Percentiles rank a stretch among this genome's conserved stretches.
Evolutionary conservation across 2,888 invertebrate genomes (phyloP).

Genomic region (Morpho deidamia): DNA sequence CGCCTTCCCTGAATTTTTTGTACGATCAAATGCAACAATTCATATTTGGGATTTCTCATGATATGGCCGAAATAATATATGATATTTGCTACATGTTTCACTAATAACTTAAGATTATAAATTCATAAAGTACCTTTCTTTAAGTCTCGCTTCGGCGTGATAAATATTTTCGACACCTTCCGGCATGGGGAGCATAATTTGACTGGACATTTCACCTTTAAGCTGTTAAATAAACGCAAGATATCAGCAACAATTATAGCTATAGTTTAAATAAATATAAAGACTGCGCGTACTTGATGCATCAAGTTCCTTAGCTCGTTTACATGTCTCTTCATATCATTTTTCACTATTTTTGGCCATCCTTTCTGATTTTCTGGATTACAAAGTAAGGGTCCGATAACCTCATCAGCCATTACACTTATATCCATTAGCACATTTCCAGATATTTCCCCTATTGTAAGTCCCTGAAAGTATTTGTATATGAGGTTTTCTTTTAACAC

Average conservation of each 20-base stretch:
- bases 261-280: too few relatives aligned
- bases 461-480: conserved; percentile 40
- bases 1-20: too few relatives aligned
- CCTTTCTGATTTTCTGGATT: conserved; percentile 83
- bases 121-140: conserved; percentile 45
- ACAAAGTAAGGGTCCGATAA: conserved; percentile 84
- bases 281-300: conserved; percentile 74
- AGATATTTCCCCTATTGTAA: conserved; percentile 85
- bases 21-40: too few relatives aligned
- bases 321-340: conserved; percentile 84
- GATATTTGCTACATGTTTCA: too few relatives aligned
- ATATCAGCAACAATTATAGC: too few relatives aligned
- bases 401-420: conserved; percentile 83
- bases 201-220: conserved; percentile 90
- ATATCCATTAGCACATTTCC: conserved; percentile 84
- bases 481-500: neutral
- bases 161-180: conserved; percentile 84
- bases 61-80: too few relatives aligned
- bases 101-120: too few relatives aligned
- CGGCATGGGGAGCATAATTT: conserved; percentile 92
- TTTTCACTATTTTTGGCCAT: conserved; percentile 86
- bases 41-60: too few relatives aligned
- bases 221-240: conserved; percentile 55
- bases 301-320: conserved; percentile 83
- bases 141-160: conserved; percentile 73